Base-by-base conservation (phyloP, 2,888 invertebrate genomes). In the Elmis aenea region DNA sequence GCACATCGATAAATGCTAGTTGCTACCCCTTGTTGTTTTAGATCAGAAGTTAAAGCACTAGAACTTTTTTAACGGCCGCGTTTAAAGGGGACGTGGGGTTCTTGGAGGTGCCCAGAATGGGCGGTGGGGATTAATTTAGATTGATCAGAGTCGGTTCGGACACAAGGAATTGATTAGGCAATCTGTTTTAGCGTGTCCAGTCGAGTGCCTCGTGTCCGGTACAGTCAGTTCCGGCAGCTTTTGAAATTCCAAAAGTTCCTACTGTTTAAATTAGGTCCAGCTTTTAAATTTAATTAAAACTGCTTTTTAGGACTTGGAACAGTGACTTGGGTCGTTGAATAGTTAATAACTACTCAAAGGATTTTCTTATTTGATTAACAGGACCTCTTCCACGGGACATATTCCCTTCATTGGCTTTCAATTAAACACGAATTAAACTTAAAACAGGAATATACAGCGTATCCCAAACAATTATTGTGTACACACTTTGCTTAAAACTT, bases 151-250 rank as follows among this genome's bases (percentile, higher is more conserved):
- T 60, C 65, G 63, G 63, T 57, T 58, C 59, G 66, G 66, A 68
- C 68, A 66, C 66, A 65, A 67, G 65, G 68, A 69, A 69, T 69
- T 69, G 69, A 69, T 69, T 69, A 69, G 68, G 67, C 69, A 68
- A 68, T 69, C 67, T 69, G 68, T 69, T 69, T 67, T 66, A 66
- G 62, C 64, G 66, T 67, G 68, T 68, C 67, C 69, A 64, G 57
- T 67, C 67, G 65, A 67, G 66, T 66, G 63, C 63, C 55, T 64
- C 52, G 53, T 60, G 65, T 63, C 61, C 64, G 61, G 64, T 59
- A 59, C 62, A 62, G 32, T 35, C 39, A 21, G 39, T 27, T 5
- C 18, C 18, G 8, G 5, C 8, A 18, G 8, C 18, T 6, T 8
- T 18, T 18, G 18, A 18, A 18, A 18, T 18, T 18, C 18, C 18